phyloP scores from a whole-genome alignment of 2,113 vertebrate genomes.

The Cottus gobio region DNA sequence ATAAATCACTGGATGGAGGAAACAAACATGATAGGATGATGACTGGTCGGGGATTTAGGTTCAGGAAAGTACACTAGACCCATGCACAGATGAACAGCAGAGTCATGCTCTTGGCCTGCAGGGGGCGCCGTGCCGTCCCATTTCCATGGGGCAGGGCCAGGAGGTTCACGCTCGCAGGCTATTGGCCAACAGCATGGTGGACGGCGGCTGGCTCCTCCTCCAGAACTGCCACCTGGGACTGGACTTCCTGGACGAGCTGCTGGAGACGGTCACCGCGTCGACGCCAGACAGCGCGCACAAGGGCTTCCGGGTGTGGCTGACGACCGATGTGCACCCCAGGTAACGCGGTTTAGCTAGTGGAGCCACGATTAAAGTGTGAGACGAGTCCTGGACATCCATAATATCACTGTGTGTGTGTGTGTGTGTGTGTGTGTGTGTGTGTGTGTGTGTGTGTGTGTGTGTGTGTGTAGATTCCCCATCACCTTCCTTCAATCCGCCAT shows the following conservation, averaged over 20 bases:
- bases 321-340: constrained; percentile 84
- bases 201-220: constrained; percentile 89
- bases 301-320: constrained; percentile 87
- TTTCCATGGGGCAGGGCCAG: constrained; percentile 92
- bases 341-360: background rate
- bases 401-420: background rate
- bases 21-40: no score
- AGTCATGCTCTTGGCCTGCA: constrained; percentile 52
- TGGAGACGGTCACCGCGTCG: constrained; percentile 79
- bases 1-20: no score
- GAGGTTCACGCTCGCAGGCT: constrained; percentile 87
- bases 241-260: constrained; percentile 86
- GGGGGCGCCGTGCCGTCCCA: constrained; percentile 82
- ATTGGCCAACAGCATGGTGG: constrained; percentile 83
- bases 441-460: constrained; percentile 27
- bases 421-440: background rate
- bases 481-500: constrained; percentile 88
- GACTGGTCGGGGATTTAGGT: no score
- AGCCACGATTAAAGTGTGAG: no score
- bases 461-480: constrained; percentile 84
- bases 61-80: no score
- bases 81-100: background rate
- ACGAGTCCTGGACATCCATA: no score
- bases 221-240: constrained; percentile 91
- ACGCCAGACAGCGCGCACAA: constrained; percentile 69